phyloP scores from a whole-genome alignment of 2,888 invertebrate species.

The Clepsis dumicolana region DNA sequence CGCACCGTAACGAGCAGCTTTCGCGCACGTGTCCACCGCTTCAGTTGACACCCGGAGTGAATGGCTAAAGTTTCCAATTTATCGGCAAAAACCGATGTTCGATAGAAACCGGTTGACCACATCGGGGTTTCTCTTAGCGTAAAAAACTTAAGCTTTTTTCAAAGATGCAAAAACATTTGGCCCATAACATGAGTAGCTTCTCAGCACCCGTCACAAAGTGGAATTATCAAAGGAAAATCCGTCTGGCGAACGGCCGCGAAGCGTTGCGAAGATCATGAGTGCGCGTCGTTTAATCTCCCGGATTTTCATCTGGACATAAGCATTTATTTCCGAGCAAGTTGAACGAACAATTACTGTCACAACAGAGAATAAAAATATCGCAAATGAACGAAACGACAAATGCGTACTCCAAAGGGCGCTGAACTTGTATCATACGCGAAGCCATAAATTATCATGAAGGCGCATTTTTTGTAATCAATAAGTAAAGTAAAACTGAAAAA shows the following conservation, averaged over 20 bases:
- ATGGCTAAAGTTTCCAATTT: constrained; percentile 1
- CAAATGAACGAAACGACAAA: constrained; percentile 29
- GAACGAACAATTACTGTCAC: constrained; percentile 38
- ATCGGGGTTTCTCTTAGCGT: neutral
- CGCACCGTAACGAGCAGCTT: neutral
- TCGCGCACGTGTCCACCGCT: neutral
- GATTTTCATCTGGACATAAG: constrained; percentile 23
- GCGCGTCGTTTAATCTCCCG: constrained; percentile 11
- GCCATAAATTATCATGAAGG: no score
- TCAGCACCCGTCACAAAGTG: neutral
- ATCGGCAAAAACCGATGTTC: neutral
- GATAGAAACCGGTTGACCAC: neutral
- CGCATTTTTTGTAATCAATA: no score
- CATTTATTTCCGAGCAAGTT: constrained; percentile 32
- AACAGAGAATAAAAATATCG: constrained; percentile 33
- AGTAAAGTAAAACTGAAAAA: no score
- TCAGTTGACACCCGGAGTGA: neutral
- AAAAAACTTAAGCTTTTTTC: neutral
- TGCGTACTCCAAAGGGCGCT: constrained; percentile 10
- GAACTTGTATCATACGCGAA: constrained; percentile 23
- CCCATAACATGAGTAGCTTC: neutral
- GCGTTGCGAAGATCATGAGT: constrained; percentile 10
- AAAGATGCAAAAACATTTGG: neutral
- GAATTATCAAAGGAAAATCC: constrained; percentile 21
- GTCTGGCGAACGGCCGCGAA: constrained; percentile 6